Percentiles rank a stretch among this genome's conserved stretches.
Evolutionary conservation across 2,888 invertebrate species (phyloP).

Genomic region (Entomobrya multifasciata): DNA sequence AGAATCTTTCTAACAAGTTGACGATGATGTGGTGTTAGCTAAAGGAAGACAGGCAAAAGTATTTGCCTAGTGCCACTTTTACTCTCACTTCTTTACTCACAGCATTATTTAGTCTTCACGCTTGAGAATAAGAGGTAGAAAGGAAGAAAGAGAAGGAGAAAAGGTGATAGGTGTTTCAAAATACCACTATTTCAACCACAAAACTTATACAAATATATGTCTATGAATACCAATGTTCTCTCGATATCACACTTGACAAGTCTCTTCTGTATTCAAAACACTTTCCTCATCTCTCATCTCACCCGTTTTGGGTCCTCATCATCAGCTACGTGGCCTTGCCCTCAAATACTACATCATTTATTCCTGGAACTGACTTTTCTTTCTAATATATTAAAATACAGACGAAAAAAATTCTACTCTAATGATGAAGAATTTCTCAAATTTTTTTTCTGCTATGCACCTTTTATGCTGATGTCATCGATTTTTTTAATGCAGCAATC

Average conservation of each 20-base stretch:
- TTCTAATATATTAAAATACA: too few relatives aligned
- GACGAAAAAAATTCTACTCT: not conserved
- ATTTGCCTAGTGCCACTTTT: slow-evolving; percentile 29
- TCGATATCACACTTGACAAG: slow-evolving; percentile 13
- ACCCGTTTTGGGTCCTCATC: slow-evolving; percentile 50
- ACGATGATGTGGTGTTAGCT: not conserved
- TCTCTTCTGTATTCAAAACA: slow-evolving; percentile 63
- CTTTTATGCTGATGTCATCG: not conserved
- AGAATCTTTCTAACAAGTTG: not conserved
- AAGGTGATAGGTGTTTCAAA: not conserved
- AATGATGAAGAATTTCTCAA: not conserved
- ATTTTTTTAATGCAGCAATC: not conserved
- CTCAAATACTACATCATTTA: not conserved
- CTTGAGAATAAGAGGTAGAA: slow-evolving; percentile 6
- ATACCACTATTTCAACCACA: not conserved
- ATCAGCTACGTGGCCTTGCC: slow-evolving; percentile 15
- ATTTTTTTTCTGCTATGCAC: not conserved
- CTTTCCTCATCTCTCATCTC: slow-evolving; percentile 49
- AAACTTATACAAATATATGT: not conserved
- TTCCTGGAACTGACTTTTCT: too few relatives aligned
- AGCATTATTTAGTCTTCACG: not conserved
- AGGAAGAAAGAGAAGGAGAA: too few relatives aligned
- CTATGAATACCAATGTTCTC: not conserved
- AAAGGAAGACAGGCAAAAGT: slow-evolving; percentile 30
- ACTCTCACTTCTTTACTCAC: slow-evolving; percentile 18